Evolutionary conservation across 2,888 invertebrate genomes (phyloP).

Genomic region (Catonia carolina): DNA sequence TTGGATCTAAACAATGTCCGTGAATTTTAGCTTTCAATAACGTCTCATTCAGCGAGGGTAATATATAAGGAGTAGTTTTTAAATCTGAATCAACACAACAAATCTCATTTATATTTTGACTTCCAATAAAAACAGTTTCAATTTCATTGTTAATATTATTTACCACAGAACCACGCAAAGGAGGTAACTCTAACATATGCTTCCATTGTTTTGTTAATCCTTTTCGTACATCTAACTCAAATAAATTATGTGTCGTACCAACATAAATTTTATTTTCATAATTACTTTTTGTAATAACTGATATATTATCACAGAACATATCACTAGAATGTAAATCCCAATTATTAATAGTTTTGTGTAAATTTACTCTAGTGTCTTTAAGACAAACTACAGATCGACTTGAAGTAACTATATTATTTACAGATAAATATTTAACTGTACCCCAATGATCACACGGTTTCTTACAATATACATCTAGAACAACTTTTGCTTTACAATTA

Average conservation of each 20-base stretch:
- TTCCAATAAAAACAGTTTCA: background rate
- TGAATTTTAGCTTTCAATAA: background rate
- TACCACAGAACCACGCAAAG: background rate
- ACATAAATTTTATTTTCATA: background rate
- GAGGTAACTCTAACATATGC: constrained; percentile 3
- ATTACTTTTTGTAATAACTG: background rate
- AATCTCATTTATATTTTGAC: background rate
- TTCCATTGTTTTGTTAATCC: background rate
- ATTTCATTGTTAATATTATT: background rate
- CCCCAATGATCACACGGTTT: constrained; percentile 5
- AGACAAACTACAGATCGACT: background rate
- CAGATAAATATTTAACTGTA: background rate
- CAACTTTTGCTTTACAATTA: no score
- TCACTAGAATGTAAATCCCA: background rate
- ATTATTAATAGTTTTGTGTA: background rate
- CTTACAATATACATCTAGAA: background rate
- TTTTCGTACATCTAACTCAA: background rate
- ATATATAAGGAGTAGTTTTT: background rate
- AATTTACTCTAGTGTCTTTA: background rate
- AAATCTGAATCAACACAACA: background rate
- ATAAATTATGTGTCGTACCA: background rate
- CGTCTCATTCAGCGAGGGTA: background rate
- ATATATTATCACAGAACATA: background rate
- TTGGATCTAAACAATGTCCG: background rate
- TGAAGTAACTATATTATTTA: background rate